A percentile compares a stretch with the other conserved stretches of the same genome.
phyloP scores from a whole-genome alignment of 2,888 invertebrate species.

The Pimpla rufipes region DNA sequence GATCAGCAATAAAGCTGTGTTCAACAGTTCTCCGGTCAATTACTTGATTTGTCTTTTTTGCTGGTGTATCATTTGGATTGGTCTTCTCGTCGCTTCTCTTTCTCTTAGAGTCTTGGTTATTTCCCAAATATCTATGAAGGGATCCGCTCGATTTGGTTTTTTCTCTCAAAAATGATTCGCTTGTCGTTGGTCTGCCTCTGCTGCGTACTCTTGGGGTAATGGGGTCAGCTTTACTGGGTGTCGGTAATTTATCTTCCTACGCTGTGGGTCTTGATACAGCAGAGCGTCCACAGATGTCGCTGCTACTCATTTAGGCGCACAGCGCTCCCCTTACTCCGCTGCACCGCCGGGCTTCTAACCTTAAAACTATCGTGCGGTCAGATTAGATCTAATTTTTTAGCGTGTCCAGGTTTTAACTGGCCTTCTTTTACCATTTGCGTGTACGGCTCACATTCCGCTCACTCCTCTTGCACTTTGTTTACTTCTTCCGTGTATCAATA shows the following conservation, averaged over 20 bases:
- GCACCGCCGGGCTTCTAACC: background rate
- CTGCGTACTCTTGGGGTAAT: background rate
- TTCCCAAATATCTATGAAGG: background rate
- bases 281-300: background rate
- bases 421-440: background rate
- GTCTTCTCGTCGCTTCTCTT: background rate
- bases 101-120: background rate
- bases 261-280: background rate
- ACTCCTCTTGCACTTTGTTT: background rate
- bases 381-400: background rate
- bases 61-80: slow-evolving; percentile 1
- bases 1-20: background rate
- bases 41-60: background rate
- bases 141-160: background rate
- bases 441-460: background rate
- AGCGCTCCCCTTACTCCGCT: background rate
- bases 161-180: background rate
- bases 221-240: background rate
- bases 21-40: background rate
- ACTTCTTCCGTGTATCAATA: background rate
- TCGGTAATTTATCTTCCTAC: background rate
- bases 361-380: background rate
- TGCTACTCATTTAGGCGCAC: background rate
- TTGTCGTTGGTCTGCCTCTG: background rate
- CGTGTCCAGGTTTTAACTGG: background rate